These are phyloP conservation scores for Ondatra zibethicus DNA, from an alignment of 2,113 vertebrate species.

Conservation along the genomic window DNA sequence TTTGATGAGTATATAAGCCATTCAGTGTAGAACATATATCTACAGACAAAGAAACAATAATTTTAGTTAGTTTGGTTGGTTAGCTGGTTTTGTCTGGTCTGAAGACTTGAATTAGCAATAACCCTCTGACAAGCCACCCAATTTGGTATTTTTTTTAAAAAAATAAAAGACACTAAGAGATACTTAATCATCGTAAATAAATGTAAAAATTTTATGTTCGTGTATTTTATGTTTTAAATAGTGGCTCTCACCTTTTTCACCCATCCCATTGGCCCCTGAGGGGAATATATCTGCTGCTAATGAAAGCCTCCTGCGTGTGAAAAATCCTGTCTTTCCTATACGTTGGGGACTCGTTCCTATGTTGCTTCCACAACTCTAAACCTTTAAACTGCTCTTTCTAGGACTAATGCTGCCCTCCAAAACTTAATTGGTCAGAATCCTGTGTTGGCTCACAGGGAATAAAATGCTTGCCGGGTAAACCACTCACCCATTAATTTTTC, in stretches of 20 bases:
- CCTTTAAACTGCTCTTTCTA: conserved; percentile 68
- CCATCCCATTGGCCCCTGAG: conserved; percentile 5
- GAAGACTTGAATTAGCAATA: neutral
- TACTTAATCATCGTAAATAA: neutral
- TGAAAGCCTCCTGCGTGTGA: conserved; percentile 33
- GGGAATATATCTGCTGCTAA: conserved; percentile 55
- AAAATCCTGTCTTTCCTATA: conserved; percentile 32
- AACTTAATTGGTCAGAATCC: conserved; percentile 75
- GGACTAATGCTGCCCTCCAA: conserved; percentile 67
- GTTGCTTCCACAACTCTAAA: conserved; percentile 66
- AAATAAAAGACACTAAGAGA: conserved; percentile 13
- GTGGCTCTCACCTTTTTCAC: neutral
- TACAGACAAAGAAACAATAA: neutral
- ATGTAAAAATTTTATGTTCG: neutral
- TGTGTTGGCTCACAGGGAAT: conserved; percentile 64
- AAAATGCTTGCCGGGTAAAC: conserved; percentile 68
- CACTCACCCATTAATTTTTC: conserved; percentile 70
- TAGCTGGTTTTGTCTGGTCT: neutral
- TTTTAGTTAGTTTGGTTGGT: neutral
- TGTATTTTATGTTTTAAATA: conserved; percentile 15
- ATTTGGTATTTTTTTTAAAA: conserved; percentile 1
- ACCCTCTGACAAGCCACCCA: neutral
- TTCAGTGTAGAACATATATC: conserved; percentile 23
- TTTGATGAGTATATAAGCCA: conserved; percentile 28
- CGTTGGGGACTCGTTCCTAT: conserved; percentile 50